Evolutionary conservation across 2,797 vertebrate genomes (phyloP).

Genomic region (Danio jaintianensis): DNA sequence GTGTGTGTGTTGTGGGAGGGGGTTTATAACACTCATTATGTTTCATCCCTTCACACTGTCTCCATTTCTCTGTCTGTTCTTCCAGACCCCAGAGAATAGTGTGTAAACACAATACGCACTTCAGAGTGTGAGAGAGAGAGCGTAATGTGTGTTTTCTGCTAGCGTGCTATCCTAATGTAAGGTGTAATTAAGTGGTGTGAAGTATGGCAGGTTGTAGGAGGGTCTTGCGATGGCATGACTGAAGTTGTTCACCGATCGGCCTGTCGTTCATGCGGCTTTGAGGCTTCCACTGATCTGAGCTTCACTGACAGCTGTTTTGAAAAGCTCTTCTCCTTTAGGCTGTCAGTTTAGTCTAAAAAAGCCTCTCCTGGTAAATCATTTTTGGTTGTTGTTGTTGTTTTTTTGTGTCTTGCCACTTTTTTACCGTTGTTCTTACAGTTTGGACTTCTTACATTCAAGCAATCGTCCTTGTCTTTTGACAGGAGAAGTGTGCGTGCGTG

Average conservation of each 20-base stretch:
- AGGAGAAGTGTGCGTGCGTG: constrained; percentile 1
- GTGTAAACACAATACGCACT: constrained; percentile 33
- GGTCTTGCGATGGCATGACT: constrained; percentile 47
- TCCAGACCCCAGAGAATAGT: constrained; percentile 35
- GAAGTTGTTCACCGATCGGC: constrained; percentile 62
- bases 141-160: not conserved
- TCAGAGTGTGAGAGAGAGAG: not conserved
- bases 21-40: constrained; percentile 42
- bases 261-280: constrained; percentile 65
- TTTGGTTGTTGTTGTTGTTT: constrained; percentile 34
- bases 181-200: constrained; percentile 45
- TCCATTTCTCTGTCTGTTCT: constrained; percentile 40
- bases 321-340: constrained; percentile 63
- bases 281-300: constrained; percentile 71
- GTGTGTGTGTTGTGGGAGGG: constrained; percentile 8
- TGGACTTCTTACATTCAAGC: constrained; percentile 31
- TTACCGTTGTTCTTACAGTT: constrained; percentile 27
- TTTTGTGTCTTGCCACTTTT: constrained; percentile 37
- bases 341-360: constrained; percentile 57
- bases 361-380: constrained; percentile 18
- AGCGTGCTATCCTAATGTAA: constrained; percentile 16
- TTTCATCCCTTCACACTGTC: constrained; percentile 37
- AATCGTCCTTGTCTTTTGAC: constrained; percentile 37
- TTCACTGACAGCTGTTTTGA: constrained; percentile 74
- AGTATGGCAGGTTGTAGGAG: constrained; percentile 36